Conservation (phyloP, 2,888 invertebrate genomes). For the Brachycybe producta region DNA sequence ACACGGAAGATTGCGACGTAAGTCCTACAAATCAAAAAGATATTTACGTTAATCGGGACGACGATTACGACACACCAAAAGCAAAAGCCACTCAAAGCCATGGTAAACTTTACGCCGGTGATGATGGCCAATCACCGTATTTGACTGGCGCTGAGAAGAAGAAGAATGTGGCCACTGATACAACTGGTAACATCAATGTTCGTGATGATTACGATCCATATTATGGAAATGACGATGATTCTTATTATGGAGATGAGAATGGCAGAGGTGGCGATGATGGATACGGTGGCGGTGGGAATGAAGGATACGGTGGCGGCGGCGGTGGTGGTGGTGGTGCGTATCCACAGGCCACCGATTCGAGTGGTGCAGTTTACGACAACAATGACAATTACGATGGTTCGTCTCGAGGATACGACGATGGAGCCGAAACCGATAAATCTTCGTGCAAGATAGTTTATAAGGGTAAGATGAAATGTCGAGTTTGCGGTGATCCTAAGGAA, state of each 20-base stretch:
- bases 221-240: not conserved
- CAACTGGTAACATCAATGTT: constrained; percentile 11
- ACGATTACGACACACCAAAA: not conserved
- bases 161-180: not conserved
- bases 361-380: not conserved
- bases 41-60: not conserved
- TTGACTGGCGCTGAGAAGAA: not conserved
- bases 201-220: constrained; percentile 8
- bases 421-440: constrained; percentile 5
- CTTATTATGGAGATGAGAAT: not conserved
- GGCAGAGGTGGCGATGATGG: not conserved
- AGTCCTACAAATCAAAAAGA: constrained; percentile 3
- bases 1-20: constrained; percentile 12
- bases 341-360: not conserved
- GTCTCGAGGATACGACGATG: not conserved
- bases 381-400: not conserved
- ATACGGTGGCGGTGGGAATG: not conserved
- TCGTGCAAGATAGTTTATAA: constrained; percentile 12
- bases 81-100: not conserved
- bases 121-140: not conserved
- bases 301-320: not conserved
- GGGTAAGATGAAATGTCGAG: constrained; percentile 16
- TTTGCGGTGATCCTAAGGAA: constrained; percentile 9
- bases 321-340: not conserved
- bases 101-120: not conserved